Evolutionary conservation across 2,797 vertebrate species (phyloP).

Genomic region (Dryobates pubescens): DNA sequence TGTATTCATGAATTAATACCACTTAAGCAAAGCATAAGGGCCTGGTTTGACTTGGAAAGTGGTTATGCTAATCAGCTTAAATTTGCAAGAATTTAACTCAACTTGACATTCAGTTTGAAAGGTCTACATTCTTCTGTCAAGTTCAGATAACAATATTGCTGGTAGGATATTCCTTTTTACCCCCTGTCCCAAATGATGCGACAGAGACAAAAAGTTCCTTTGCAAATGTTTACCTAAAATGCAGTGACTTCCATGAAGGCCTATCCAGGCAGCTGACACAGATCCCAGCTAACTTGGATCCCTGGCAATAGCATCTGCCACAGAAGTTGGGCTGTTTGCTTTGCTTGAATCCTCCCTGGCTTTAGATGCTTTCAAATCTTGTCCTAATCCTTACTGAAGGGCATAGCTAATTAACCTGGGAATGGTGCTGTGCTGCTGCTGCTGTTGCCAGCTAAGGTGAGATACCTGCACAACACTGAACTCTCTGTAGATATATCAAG

Average conservation of each 20-base stretch:
- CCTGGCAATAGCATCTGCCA: background rate
- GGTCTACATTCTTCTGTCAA: slow-evolving; percentile 42
- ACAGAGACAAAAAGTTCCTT: slow-evolving; percentile 12
- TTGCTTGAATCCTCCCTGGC: slow-evolving; percentile 12
- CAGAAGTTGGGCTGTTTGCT: slow-evolving; percentile 5
- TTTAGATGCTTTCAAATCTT: slow-evolving; percentile 12
- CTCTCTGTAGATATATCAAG: background rate
- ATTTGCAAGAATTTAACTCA: slow-evolving; percentile 59
- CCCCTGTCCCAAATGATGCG: background rate
- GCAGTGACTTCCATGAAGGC: background rate
- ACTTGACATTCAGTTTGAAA: slow-evolving; percentile 66
- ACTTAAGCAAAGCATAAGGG: slow-evolving; percentile 18
- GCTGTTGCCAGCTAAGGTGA: background rate
- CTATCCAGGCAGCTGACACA: background rate
- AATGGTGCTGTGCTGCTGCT: background rate
- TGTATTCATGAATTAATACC: background rate
- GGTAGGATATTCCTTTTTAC: background rate
- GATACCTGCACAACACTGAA: background rate
- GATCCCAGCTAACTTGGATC: background rate
- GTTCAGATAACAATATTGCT: background rate
- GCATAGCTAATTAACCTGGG: slow-evolving; percentile 35
- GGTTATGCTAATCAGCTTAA: slow-evolving; percentile 32
- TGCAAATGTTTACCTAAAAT: slow-evolving; percentile 43
- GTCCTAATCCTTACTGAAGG: slow-evolving; percentile 25
- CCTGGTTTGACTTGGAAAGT: slow-evolving; percentile 32